phyloP scores from a whole-genome alignment of 2,888 invertebrate genomes.

The Sinodicranocentrus sp. region DNA sequence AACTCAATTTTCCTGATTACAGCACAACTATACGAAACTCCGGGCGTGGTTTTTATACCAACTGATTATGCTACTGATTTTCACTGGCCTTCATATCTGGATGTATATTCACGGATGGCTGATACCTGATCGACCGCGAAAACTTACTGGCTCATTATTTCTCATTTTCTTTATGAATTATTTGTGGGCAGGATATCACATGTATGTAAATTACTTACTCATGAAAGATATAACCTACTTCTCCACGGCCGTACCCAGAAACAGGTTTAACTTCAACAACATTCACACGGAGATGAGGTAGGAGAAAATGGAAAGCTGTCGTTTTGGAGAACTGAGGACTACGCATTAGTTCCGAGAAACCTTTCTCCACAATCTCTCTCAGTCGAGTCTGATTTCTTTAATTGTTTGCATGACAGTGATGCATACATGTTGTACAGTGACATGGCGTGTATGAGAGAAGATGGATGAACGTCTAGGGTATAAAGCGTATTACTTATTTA shows the following conservation, averaged over 20 bases:
- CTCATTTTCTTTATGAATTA: conserved; percentile 68
- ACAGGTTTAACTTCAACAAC: conserved; percentile 51
- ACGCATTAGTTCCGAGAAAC: no score
- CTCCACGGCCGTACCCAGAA: conserved; percentile 18
- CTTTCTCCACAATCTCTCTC: no score
- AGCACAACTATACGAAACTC: conserved; percentile 61
- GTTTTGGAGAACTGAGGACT: no score
- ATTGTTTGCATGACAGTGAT: neutral
- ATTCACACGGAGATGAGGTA: conserved; percentile 50
- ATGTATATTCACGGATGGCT: conserved; percentile 67
- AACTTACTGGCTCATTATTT: conserved; percentile 64
- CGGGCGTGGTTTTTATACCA: conserved; percentile 68
- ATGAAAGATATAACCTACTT: conserved; percentile 65
- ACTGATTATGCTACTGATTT: conserved; percentile 59
- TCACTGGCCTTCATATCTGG: conserved; percentile 66
- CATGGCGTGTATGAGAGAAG: neutral
- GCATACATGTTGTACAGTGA: neutral
- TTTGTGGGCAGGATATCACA: conserved; percentile 65
- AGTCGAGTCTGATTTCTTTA: neutral
- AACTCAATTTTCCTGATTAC: neutral
- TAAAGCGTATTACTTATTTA: no score
- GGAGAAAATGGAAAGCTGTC: neutral
- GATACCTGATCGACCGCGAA: conserved; percentile 61
- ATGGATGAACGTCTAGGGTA: no score
- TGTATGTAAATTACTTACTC: conserved; percentile 59